These are phyloP conservation scores for Cassiopea xamachana DNA, from an alignment of 30 jellyfish, hydroid and myxozoan species.

Conservation along the genomic window DNA sequence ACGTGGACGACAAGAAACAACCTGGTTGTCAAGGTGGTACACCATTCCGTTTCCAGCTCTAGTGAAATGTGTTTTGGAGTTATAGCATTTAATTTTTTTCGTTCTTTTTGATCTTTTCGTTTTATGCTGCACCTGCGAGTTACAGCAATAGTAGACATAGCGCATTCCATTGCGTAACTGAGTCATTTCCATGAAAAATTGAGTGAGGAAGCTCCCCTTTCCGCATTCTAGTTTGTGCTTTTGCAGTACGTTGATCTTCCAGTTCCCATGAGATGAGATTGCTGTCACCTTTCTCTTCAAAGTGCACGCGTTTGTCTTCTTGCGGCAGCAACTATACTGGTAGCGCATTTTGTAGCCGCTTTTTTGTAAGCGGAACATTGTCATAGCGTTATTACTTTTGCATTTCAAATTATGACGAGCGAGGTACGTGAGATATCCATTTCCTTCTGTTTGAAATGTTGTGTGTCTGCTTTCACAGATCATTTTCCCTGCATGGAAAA, in stretches of 20 bases:
- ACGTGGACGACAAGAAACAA: background rate
- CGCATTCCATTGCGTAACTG: background rate
- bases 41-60: background rate
- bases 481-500: background rate
- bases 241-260: background rate
- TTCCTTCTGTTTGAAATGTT: constrained; percentile 1
- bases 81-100: background rate
- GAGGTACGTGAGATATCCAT: background rate
- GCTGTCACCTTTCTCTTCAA: background rate
- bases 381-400: background rate
- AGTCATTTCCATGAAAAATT: background rate
- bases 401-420: constrained; percentile 11
- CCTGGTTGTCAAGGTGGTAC: constrained; percentile 1
- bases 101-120: background rate
- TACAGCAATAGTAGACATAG: constrained; percentile 6
- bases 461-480: background rate
- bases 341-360: background rate
- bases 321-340: constrained; percentile 4
- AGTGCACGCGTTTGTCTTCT: too few species aligned
- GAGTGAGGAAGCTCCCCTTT: background rate
- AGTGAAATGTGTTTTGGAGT: background rate
- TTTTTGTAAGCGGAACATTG: constrained; percentile 20
- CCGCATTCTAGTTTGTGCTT: constrained; percentile 18
- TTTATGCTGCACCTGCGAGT: background rate
- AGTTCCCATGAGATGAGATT: background rate